These are phyloP conservation scores for Drosophila aldrichi DNA, from an alignment of 2,888 invertebrate genomes.

Conservation along the genomic window DNA sequence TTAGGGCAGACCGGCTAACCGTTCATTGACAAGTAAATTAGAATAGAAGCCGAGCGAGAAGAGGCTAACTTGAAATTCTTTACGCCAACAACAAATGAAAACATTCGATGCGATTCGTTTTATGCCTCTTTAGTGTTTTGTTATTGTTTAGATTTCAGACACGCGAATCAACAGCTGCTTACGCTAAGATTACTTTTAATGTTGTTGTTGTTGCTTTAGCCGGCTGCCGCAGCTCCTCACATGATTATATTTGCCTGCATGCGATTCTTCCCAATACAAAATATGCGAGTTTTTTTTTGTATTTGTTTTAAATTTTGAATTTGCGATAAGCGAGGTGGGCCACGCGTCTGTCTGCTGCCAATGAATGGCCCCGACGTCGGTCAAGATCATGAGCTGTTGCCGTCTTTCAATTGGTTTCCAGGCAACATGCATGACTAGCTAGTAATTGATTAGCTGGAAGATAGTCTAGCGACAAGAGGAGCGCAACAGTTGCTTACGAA, in stretches of 20 bases:
- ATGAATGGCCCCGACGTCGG: conserved; percentile 18
- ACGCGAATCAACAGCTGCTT: conserved; percentile 70
- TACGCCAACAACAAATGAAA: conserved; percentile 48
- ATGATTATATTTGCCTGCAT: conserved; percentile 31
- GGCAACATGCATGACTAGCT: conserved; percentile 51
- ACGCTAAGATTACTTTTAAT: conserved; percentile 48
- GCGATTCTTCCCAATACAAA: conserved; percentile 20
- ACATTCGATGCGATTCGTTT: conserved; percentile 67
- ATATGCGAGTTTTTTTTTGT: conserved; percentile 17
- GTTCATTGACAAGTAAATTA: neutral
- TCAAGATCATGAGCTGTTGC: conserved; percentile 58
- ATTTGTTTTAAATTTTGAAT: conserved; percentile 17
- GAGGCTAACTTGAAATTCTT: conserved; percentile 22
- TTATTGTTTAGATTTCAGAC: conserved; percentile 39
- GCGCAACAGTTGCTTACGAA: neutral
- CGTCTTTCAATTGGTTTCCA: conserved; percentile 38
- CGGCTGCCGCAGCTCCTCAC: conserved; percentile 33
- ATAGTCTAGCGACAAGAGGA: conserved; percentile 24
- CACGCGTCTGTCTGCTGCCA: conserved; percentile 65
- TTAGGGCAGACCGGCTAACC: conserved; percentile 22
- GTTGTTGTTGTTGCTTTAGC: conserved; percentile 12
- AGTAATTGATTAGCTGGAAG: conserved; percentile 48
- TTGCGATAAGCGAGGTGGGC: conserved; percentile 61
- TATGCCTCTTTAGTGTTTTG: conserved; percentile 31
- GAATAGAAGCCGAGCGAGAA: neutral